These are phyloP conservation scores for Hemithea aestivaria DNA, from an alignment of 2,888 invertebrate genomes.

Conservation along the genomic window DNA sequence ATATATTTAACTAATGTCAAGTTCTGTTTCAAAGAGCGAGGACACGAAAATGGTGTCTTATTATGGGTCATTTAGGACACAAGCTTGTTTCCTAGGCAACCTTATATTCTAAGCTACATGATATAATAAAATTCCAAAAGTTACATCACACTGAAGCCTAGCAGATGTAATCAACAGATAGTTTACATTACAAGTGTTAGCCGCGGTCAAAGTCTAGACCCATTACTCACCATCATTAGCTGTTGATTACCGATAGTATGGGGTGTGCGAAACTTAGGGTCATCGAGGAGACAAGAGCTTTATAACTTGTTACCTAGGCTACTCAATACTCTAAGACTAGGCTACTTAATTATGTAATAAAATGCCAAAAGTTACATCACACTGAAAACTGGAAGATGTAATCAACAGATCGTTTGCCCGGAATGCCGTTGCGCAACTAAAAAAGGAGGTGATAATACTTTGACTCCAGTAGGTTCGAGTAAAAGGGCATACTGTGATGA, in stretches of 20 bases:
- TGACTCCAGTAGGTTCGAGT: no score
- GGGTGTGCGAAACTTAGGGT: slow-evolving; percentile 8
- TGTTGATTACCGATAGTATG: slow-evolving; percentile 1
- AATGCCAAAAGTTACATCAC: slow-evolving; percentile 7
- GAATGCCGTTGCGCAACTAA: no score
- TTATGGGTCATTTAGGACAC: no score
- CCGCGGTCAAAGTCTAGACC: slow-evolving; percentile 6
- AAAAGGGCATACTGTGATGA: no score
- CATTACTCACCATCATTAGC: slow-evolving; percentile 7
- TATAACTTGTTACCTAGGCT: no score
- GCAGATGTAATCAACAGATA: slow-evolving; percentile 11
- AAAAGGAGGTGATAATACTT: no score
- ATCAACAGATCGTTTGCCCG: slow-evolving; percentile 4
- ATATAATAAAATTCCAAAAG: slow-evolving; percentile 5
- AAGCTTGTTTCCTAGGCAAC: no score
- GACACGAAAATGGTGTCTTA: no score
- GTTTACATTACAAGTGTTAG: slow-evolving; percentile 8
- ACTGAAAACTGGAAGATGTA: slow-evolving; percentile 11
- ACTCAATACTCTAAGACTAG: no score
- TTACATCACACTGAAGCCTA: slow-evolving; percentile 3
- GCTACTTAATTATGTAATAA: not conserved
- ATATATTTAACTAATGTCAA: no score
- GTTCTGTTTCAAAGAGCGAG: no score
- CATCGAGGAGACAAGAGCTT: slow-evolving; percentile 3
- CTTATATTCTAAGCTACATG: no score